phyloP scores from a whole-genome alignment of 2,888 invertebrate genomes.

The Drosophila austrosaltans region DNA sequence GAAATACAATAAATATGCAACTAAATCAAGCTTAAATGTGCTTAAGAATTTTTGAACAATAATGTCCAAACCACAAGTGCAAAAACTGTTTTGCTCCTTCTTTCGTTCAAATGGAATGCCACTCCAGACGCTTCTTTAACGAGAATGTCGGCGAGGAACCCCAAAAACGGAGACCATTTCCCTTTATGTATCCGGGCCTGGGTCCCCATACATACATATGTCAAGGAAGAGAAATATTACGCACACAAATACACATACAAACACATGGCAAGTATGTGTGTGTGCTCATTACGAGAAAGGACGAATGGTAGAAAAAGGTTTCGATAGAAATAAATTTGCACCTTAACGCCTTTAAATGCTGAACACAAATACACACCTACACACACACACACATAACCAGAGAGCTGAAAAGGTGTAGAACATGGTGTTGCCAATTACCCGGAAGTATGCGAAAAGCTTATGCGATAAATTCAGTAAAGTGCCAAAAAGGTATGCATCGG shows the following conservation, averaged over 20 bases:
- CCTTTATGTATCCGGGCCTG: slow-evolving; percentile 53
- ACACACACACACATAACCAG: slow-evolving; percentile 32
- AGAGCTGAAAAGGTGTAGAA: slow-evolving; percentile 45
- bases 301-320: slow-evolving; percentile 64
- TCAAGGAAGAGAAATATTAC: slow-evolving; percentile 77
- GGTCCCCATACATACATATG: slow-evolving; percentile 56
- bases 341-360: slow-evolving; percentile 81
- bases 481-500: slow-evolving; percentile 78
- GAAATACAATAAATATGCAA: slow-evolving; percentile 75
- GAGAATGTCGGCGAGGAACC: slow-evolving; percentile 30
- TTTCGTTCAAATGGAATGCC: slow-evolving; percentile 46
- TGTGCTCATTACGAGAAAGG: slow-evolving; percentile 75
- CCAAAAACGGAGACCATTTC: slow-evolving; percentile 13
- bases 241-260: slow-evolving; percentile 50
- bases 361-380: slow-evolving; percentile 47
- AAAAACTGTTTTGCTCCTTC: slow-evolving; percentile 44
- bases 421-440: slow-evolving; percentile 80
- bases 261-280: slow-evolving; percentile 34
- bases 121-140: slow-evolving; percentile 65
- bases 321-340: slow-evolving; percentile 79
- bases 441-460: slow-evolving; percentile 80
- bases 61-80: slow-evolving; percentile 72
- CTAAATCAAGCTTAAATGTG: slow-evolving; percentile 80
- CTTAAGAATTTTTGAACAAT: slow-evolving; percentile 79
- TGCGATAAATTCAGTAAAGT: slow-evolving; percentile 79